These are phyloP conservation scores for Haliclystus octoradiatus DNA, from an alignment of 30 jellyfish, hydroid and myxozoan species.

Conservation along the genomic window DNA sequence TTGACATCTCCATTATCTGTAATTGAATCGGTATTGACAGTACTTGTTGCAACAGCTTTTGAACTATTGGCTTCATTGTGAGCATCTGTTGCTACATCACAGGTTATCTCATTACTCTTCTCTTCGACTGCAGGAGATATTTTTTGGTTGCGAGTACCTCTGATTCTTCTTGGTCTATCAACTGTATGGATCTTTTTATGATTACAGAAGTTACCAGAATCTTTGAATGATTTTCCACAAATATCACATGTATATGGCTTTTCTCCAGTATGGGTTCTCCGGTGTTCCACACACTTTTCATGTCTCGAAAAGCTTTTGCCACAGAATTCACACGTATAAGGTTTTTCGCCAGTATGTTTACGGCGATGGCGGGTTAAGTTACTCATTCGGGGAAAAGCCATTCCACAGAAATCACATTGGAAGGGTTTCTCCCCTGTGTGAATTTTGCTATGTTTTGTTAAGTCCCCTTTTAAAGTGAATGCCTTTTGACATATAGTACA, in stretches of 20 bases:
- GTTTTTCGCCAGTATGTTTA: conserved; percentile 75
- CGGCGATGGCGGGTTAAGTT: conserved; percentile 66
- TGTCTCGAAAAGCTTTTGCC: conserved; percentile 57
- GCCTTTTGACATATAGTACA: conserved; percentile 46
- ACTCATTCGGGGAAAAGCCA: conserved; percentile 60
- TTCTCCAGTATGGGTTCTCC: conserved; percentile 44
- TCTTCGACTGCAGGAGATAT: not conserved
- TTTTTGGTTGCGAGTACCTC: not conserved
- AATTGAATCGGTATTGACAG: not conserved
- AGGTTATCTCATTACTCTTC: not conserved
- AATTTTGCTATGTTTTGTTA: conserved; percentile 51
- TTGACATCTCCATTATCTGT: not conserved
- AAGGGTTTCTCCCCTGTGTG: conserved; percentile 49
- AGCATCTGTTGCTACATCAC: not conserved
- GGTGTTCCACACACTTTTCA: conserved; percentile 67
- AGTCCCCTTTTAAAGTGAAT: conserved; percentile 49
- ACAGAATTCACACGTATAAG: conserved; percentile 59
- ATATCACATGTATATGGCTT: conserved; percentile 24
- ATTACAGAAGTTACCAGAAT: conserved; percentile 46
- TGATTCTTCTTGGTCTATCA: not conserved
- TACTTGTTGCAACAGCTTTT: not conserved
- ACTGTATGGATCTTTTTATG: conserved; percentile 25
- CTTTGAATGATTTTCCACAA: conserved; percentile 27
- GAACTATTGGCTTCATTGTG: not conserved
- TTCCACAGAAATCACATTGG: conserved; percentile 54